Evolutionary conservation across 2,888 invertebrate species (phyloP), one percentile per base, ranked within the genome.

Genomic region (Eupeodes luniger): DNA sequence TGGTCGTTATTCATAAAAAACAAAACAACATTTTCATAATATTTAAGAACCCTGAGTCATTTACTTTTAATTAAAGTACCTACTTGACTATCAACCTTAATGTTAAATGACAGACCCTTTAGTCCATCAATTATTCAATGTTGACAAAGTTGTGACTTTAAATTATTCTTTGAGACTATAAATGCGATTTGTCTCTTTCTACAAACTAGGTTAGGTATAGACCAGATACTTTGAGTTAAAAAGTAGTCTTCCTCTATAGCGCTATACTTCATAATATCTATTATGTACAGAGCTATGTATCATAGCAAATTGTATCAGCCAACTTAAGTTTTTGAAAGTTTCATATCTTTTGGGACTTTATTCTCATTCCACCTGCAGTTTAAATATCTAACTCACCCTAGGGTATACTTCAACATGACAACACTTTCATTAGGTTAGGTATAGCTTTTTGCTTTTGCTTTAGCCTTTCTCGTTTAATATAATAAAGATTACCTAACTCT

Each of bases 61-160:
- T 59, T n/a, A 9, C n/a, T 59, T n/a, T 59, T 59, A 59, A 59
- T 59, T 59, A 59, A 59, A 59, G 14, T 47, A 47, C 11, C 10
- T 36, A 36, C 59, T 59, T 36, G 59, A 59, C 59, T 75, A 69
- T 77, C 49, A 53, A 5, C 16, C 9, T 51, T 51, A 19, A 62
- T 40, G 14, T 19, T 11, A 70, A 59, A 59, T 36, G 59, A 59
- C 34, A 59, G 1, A 4, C 36, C 59, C n/a, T n/a, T 36, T 14
- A 59, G 64, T 47, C 44, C 53, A 34, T 74, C 53, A 81, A 78
- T 66, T 67, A 57, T 74, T 62, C 40, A 12, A 11, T 19, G 62
- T 78, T 78, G 69, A 75, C 51, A 2, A 70, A 62, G 11, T 62
- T 16, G 11, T 44, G 62, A 62, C 16, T 62, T 40, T 62, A 40